phyloP scores from a whole-genome alignment of 2,888 invertebrate genomes.

The Trilocha varians region DNA sequence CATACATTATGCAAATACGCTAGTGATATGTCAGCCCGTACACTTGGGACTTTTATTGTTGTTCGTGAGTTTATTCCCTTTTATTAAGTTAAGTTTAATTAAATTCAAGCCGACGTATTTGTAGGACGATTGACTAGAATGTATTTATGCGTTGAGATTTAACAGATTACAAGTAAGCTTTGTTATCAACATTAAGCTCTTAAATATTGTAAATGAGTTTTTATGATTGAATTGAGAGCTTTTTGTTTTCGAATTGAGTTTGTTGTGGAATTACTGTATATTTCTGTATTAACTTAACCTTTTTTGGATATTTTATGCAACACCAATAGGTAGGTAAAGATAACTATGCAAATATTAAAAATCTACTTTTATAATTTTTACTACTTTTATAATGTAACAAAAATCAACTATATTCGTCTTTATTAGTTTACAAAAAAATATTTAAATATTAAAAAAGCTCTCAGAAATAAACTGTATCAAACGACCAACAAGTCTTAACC shows the following conservation, averaged over 20 bases:
- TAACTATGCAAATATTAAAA: too few relatives aligned
- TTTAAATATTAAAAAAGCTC: background rate
- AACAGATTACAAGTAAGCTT: constrained; percentile 48
- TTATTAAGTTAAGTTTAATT: constrained; percentile 72
- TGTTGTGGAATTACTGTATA: too few relatives aligned
- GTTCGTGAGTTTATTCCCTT: constrained; percentile 66
- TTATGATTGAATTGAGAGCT: background rate
- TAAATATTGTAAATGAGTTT: constrained; percentile 1
- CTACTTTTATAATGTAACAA: background rate
- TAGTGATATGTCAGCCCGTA: constrained; percentile 68
- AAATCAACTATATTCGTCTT: too few relatives aligned
- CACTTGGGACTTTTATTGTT: constrained; percentile 71
- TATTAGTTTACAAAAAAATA: too few relatives aligned
- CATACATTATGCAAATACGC: constrained; percentile 72
- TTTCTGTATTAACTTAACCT: too few relatives aligned
- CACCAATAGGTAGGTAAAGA: too few relatives aligned
- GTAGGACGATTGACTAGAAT: constrained; percentile 64
- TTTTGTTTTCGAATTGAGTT: too few relatives aligned
- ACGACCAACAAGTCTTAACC: background rate
- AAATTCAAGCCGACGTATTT: constrained; percentile 66
- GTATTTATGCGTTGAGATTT: constrained; percentile 60
- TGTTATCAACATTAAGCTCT: constrained; percentile 13
- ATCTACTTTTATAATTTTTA: too few relatives aligned
- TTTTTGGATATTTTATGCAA: too few relatives aligned
- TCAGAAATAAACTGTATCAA: constrained; percentile 7